Evolutionary conservation across 2,888 invertebrate species (phyloP).

Genomic region (Punctoribates punctum): DNA sequence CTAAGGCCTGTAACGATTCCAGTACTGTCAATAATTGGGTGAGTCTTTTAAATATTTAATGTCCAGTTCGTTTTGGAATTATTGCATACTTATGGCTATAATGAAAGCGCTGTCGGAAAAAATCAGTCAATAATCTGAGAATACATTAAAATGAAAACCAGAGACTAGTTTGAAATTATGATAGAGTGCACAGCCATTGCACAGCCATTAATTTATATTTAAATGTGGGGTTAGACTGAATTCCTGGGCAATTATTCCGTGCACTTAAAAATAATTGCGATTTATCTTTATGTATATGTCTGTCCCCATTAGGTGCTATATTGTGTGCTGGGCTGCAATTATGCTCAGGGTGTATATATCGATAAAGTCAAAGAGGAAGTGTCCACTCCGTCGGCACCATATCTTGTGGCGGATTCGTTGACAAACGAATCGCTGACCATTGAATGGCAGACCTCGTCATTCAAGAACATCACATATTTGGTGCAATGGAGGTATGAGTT

Average conservation of each 20-base stretch:
- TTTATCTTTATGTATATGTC: neutral
- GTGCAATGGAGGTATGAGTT: slow-evolving; percentile 68
- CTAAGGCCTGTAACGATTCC: slow-evolving; percentile 57
- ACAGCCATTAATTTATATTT: no score
- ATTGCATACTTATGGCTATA: no score
- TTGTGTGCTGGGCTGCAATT: slow-evolving; percentile 77
- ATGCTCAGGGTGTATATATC: slow-evolving; percentile 70
- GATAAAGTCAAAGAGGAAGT: slow-evolving; percentile 61
- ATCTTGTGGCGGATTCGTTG: slow-evolving; percentile 70
- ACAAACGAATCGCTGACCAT: slow-evolving; percentile 74
- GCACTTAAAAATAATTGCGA: no score
- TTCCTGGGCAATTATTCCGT: no score
- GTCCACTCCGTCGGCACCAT: slow-evolving; percentile 69
- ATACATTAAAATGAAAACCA: no score
- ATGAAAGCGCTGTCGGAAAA: no score
- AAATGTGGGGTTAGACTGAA: no score
- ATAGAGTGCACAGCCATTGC: no score
- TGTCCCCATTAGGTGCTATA: slow-evolving; percentile 61
- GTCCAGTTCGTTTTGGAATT: neutral
- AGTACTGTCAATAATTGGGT: slow-evolving; percentile 32
- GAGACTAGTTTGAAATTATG: no score
- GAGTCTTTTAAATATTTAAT: neutral
- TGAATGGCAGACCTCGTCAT: slow-evolving; percentile 63
- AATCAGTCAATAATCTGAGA: no score
- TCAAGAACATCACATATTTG: slow-evolving; percentile 56